Evolutionary conservation across 1,140 invertebrate species (phyloP), one percentile per base, ranked within the genome.

Genomic region (Archivesica marissinica): DNA sequence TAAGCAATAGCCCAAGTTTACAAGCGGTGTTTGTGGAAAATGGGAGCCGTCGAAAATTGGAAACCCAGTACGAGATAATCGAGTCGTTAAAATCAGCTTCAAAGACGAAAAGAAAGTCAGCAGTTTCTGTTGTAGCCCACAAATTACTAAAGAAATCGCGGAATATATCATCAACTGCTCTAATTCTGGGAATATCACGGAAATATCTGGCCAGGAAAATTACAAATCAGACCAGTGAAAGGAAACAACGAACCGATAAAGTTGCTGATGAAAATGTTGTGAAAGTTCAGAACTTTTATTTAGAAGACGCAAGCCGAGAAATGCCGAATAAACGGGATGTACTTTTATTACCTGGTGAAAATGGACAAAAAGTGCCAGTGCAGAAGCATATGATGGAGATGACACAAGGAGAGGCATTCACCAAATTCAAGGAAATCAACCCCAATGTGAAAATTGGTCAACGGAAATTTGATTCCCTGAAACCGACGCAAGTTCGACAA

Each of bases 321-420:
- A 66, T 66, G 61, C 61, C 61, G 9, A 66, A 66, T 39, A 66
- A 38, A 39, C 13, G n/a, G 17, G 30, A 66, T 39, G 35, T 66
- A 7, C n/a, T 66, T 13, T n/a, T 39, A 4, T 20, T 66, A 38
- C 38, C 6, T 38, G 61, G 13, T 39, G 33, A n/a, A n/a, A n/a
- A 66, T 41, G 64, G 64, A n/a, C 3, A 66, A 25, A 66, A 66
- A 39, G 2, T 20, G 13, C 61, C 38, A 39, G 35, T 68, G 2
- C 61, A 66, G n/a, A 66, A 66, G n/a, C 61, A 66, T 7, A 41
- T 66, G 4, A 66, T 66, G 35, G 61, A 38, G 6, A 39, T 39
- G 30, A 66, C 25, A 6, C 59, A 61, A 35, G 6, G 9, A 3
- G 59, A 61, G 17, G 59, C 59, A 9, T 66, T 13, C 28, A 7